Evolutionary conservation across 2,888 invertebrate genomes (phyloP).

Genomic region (Uloborus plumipes): DNA sequence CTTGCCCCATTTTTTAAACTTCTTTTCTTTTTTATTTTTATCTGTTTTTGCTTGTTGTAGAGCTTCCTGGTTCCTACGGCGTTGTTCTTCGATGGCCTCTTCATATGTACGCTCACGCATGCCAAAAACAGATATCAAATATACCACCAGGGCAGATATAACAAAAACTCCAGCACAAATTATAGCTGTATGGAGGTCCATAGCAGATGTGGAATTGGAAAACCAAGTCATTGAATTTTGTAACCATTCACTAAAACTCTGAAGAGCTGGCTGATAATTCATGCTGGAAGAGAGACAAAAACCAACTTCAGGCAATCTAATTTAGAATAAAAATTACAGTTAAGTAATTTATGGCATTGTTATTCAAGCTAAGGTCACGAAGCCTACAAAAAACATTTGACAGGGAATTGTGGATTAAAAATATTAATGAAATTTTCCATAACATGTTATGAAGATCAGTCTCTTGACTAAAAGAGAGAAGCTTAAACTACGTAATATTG

Average conservation of each 20-base stretch:
- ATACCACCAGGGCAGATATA: slow-evolving; percentile 79
- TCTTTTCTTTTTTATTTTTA: slow-evolving; percentile 74
- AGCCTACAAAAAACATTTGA: too few relatives aligned
- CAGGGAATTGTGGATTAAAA: too few relatives aligned
- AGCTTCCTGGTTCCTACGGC: slow-evolving; percentile 73
- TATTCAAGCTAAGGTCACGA: too few relatives aligned
- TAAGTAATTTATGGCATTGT: too few relatives aligned
- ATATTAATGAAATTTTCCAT: too few relatives aligned
- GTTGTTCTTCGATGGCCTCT: slow-evolving; percentile 78
- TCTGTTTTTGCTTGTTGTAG: slow-evolving; percentile 67
- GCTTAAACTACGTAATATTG: too few relatives aligned
- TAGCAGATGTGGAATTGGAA: slow-evolving; percentile 69
- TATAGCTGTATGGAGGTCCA: slow-evolving; percentile 83
- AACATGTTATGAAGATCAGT: too few relatives aligned
- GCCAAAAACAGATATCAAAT: slow-evolving; percentile 79
- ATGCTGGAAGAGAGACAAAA: slow-evolving; percentile 26
- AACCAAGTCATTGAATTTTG: slow-evolving; percentile 41
- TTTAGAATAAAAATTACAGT: too few relatives aligned
- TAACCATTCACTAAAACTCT: slow-evolving; percentile 21
- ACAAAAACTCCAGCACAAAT: slow-evolving; percentile 80
- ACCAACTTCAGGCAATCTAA: too few relatives aligned
- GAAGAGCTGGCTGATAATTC: slow-evolving; percentile 15
- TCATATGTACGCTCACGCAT: slow-evolving; percentile 87
- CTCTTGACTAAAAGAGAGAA: too few relatives aligned
- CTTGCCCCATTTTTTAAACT: slow-evolving; percentile 75